These are phyloP conservation scores for Bradypodion ventrale DNA, from an alignment of 2,797 vertebrate species.

Conservation along the genomic window DNA sequence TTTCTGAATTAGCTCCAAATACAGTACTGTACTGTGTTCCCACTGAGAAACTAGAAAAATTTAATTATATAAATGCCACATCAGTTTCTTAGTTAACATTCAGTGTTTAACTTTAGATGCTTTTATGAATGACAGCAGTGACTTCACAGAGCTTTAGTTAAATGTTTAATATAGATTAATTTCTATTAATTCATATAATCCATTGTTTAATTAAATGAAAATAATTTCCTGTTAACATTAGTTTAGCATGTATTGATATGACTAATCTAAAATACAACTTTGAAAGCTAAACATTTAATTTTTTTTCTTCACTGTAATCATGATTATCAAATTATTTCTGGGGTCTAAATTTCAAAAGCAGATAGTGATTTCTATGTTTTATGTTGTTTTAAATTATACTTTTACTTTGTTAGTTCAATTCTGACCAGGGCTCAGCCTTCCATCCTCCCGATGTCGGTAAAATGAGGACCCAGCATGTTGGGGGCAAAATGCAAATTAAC, in stretches of 20 bases:
- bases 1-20: conserved; percentile 24
- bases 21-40: conserved; percentile 47
- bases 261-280: conserved; percentile 39
- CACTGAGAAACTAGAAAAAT: conserved; percentile 65
- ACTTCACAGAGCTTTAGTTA: conserved; percentile 71
- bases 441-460: no score
- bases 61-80: conserved; percentile 66
- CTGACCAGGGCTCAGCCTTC: no score
- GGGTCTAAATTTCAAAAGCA: conserved; percentile 24
- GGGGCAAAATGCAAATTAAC: no score
- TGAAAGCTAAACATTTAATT: no score
- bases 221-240: conserved; percentile 61
- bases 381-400: neutral
- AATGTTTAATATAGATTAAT: conserved; percentile 71
- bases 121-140: conserved; percentile 73
- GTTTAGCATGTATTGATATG: conserved; percentile 64
- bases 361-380: neutral
- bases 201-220: conserved; percentile 67
- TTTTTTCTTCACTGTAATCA: conserved; percentile 33
- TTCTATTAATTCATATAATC: conserved; percentile 66
- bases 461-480: no score
- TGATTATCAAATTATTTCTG: conserved; percentile 12
- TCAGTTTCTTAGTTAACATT: conserved; percentile 69
- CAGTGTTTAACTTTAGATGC: conserved; percentile 65
- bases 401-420: no score